Base-by-base conservation (phyloP, 2,797 vertebrate genomes). In the Cyclopterus lumpus region DNA sequence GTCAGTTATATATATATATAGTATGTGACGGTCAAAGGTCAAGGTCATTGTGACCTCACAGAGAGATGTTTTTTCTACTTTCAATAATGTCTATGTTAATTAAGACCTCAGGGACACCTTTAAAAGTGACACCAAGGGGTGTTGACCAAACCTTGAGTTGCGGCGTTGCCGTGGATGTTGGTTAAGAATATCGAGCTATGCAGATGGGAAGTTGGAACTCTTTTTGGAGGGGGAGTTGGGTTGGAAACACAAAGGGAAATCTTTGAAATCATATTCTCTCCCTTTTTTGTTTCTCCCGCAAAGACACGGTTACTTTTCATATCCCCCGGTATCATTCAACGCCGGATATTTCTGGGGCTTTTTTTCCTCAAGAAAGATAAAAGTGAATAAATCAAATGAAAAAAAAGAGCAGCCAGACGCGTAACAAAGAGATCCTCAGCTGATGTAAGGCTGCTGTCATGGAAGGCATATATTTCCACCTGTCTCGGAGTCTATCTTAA, bases 361-460 rank as follows among this genome's bases (percentile, higher is more conserved):
- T 80, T n/a, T n/a, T n/a, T n/a, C n/a, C 59, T 69, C 54, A 26
- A 68, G 68, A 69, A 28, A 85, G 85, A 91, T 91, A 76, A 91
- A 87, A 87, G 89, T 82, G 73, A 86, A 87, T 81, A 81, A 83
- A 70, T 87, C 71, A 82, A 73, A 73, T 72, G 48, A 63, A 76
- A 79, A 75, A 74, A 79, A 75, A 74, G 67, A 70, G 59, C 55
- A 83, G 77, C 63, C 57, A 57, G 46, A 58, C 70, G 79, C 73
- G 69, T 80, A 83, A 91, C 80, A 78, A 71, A 90, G 77, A 89
- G 78, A 88, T 85, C 54, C 61, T 67, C 36, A 49, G 68, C 86
- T 90, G 84, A 90, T 88, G 86, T 79, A 87, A 85, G 70, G 22
- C 70, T 71, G 51, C 67, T 86, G 78, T 88, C 85, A 81, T 75